A percentile compares a stretch with the other conserved stretches of the same genome.
Evolutionary conservation across 2,888 invertebrate species (phyloP).

Genomic region (Prionchulus punctatus): DNA sequence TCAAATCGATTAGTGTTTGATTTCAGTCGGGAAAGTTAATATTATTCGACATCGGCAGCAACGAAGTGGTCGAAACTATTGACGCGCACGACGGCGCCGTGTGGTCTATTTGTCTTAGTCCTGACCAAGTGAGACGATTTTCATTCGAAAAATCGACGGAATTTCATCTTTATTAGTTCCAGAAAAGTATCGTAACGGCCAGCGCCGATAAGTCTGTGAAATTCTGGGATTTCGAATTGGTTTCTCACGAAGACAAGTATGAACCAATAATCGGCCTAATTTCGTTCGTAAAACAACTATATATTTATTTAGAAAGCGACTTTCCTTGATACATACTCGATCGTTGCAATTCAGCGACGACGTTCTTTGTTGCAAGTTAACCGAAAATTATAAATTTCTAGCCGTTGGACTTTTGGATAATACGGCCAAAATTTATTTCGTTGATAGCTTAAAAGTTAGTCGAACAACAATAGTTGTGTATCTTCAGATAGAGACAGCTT

Average conservation of each 20-base stretch:
- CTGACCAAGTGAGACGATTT: conserved; percentile 51
- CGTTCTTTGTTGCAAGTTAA: conserved; percentile 57
- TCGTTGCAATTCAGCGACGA: conserved; percentile 72
- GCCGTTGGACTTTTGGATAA: conserved; percentile 77
- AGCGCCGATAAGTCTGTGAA: conserved; percentile 76
- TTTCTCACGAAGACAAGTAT: conserved; percentile 31
- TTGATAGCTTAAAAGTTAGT: conserved; percentile 73
- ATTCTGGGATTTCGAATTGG: conserved; percentile 79
- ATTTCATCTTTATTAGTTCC: conserved; percentile 10
- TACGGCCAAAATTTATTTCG: conserved; percentile 83
- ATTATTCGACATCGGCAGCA: conserved; percentile 66
- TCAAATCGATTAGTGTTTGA: conserved; percentile 8
- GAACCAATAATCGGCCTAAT: no score
- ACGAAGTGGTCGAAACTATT: conserved; percentile 60
- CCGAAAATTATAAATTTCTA: conserved; percentile 44
- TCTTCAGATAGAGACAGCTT: conserved; percentile 9
- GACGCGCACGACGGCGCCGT: conserved; percentile 62
- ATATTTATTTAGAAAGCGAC: conserved; percentile 28
- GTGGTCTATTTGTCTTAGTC: conserved; percentile 57
- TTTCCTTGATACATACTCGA: conserved; percentile 50
- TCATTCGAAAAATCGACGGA: conserved; percentile 1
- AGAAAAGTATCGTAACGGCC: conserved; percentile 47
- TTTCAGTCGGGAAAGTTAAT: conserved; percentile 52
- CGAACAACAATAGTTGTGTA: no score
- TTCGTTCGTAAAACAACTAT: conserved; percentile 5